phyloP scores from a whole-genome alignment of 53 echinoderm and acorn worm species.

The Apostichopus leukothele region DNA sequence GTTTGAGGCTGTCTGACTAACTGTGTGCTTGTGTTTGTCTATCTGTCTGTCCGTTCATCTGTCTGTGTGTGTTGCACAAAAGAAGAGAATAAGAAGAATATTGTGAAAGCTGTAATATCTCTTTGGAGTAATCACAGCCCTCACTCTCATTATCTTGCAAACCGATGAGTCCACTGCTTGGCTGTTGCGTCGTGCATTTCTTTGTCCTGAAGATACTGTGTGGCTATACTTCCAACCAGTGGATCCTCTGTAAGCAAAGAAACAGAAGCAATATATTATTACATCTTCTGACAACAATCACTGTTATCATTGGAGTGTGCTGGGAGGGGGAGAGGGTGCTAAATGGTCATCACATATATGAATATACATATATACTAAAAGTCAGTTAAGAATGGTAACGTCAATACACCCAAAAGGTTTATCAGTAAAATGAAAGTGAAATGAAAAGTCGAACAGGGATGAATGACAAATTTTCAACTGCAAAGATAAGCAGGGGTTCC shows the following conservation, averaged over 20 bases:
- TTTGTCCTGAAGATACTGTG: constrained; percentile 85
- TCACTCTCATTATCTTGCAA: constrained; percentile 87
- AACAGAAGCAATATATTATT: not conserved
- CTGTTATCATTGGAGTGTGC: no score
- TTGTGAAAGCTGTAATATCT: constrained; percentile 5
- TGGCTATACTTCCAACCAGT: constrained; percentile 96
- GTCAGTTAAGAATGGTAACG: no score
- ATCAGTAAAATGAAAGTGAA: no score
- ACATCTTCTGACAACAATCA: no score
- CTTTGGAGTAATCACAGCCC: constrained; percentile 49
- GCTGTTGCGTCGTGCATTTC: constrained; percentile 90
- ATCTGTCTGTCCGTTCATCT: not conserved
- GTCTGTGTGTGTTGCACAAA: not conserved
- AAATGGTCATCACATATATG: no score
- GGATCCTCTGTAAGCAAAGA: constrained; percentile 76
- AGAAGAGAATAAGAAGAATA: not conserved
- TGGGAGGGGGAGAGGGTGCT: no score
- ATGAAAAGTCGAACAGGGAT: no score
- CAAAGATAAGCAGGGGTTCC: no score
- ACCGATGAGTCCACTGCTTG: constrained; percentile 83
- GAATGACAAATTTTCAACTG: no score
- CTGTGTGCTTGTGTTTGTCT: not conserved
- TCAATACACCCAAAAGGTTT: no score
- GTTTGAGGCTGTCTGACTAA: not conserved
- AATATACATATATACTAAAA: no score